A percentile compares a stretch with the other conserved stretches of the same genome.
These are phyloP conservation scores for Lanius collurio DNA, from an alignment of 2,113 vertebrate genomes.

Conservation along the genomic window DNA sequence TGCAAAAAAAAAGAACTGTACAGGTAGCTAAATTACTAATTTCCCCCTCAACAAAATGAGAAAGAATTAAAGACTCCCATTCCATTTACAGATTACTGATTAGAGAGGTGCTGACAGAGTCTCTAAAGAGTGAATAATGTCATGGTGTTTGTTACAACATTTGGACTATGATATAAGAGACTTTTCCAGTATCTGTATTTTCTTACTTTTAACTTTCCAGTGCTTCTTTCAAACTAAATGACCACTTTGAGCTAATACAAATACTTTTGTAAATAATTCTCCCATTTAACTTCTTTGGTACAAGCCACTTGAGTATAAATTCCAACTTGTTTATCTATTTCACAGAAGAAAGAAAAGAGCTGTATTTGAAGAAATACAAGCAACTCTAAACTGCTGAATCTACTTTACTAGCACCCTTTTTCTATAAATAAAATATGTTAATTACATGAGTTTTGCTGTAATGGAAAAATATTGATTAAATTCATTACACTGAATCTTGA, in stretches of 20 bases:
- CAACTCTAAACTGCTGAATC: not conserved
- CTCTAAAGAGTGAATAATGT: not conserved
- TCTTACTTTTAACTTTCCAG: not conserved
- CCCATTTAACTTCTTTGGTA: not conserved
- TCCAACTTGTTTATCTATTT: not conserved
- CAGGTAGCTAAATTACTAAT: not conserved
- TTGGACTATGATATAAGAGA: not conserved
- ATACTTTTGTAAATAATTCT: not conserved
- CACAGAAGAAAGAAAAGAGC: not conserved
- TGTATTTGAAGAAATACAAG: not conserved
- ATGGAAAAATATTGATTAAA: slow-evolving; percentile 16
- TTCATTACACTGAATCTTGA: not conserved
- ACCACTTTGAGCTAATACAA: not conserved
- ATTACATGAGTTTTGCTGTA: not conserved
- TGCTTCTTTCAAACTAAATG: not conserved
- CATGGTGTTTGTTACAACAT: not conserved
- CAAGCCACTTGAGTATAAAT: not conserved
- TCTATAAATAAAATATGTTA: slow-evolving; percentile 11
- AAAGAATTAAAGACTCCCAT: slow-evolving; percentile 3
- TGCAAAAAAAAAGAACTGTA: not conserved
- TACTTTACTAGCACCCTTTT: not conserved
- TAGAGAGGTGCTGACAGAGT: slow-evolving; percentile 8
- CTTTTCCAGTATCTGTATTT: not conserved
- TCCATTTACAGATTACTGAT: slow-evolving; percentile 5
- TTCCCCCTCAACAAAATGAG: not conserved